Evolutionary conservation across 2,888 invertebrate genomes (phyloP).

Genomic region (Synanthedon vespiformis): DNA sequence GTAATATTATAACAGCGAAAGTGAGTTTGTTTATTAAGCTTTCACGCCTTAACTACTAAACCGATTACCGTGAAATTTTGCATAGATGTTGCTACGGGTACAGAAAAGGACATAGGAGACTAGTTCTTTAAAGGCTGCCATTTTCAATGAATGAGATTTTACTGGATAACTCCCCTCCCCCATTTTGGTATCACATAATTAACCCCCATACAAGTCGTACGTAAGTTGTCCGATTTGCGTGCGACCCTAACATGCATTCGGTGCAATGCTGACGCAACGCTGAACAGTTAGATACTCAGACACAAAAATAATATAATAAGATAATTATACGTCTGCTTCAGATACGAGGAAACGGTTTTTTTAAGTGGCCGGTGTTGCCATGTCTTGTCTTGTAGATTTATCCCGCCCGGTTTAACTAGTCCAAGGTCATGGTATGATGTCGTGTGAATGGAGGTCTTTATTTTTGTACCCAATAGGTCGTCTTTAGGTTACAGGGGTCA

Average conservation of each 20-base stretch:
- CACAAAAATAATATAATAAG: slow-evolving; percentile 53
- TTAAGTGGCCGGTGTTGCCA: slow-evolving; percentile 25
- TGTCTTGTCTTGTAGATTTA: slow-evolving; percentile 44
- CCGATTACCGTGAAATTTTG: too few species aligned
- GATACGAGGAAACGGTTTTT: slow-evolving; percentile 44
- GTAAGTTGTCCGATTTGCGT: slow-evolving; percentile 49
- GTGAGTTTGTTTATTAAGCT: too few species aligned
- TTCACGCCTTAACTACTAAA: too few species aligned
- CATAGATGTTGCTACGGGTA: too few species aligned
- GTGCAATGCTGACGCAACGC: slow-evolving; percentile 11
- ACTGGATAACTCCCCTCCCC: too few species aligned
- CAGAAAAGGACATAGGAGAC: too few species aligned
- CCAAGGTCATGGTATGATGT: slow-evolving; percentile 48
- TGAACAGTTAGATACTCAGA: slow-evolving; percentile 18
- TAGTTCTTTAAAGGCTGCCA: too few species aligned
- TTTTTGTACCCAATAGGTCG: slow-evolving; percentile 55
- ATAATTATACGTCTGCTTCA: slow-evolving; percentile 62
- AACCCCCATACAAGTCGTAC: slow-evolving; percentile 15
- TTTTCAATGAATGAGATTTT: too few species aligned
- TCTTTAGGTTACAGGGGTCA: slow-evolving; percentile 56
- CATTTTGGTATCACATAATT: slow-evolving; percentile 53
- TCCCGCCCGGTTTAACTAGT: slow-evolving; percentile 59
- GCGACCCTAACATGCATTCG: slow-evolving; percentile 29
- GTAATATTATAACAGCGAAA: too few species aligned
- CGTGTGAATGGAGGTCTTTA: slow-evolving; percentile 56